Evolutionary conservation across 1,140 invertebrate species (phyloP).

Genomic region (Agrilus planipennis): DNA sequence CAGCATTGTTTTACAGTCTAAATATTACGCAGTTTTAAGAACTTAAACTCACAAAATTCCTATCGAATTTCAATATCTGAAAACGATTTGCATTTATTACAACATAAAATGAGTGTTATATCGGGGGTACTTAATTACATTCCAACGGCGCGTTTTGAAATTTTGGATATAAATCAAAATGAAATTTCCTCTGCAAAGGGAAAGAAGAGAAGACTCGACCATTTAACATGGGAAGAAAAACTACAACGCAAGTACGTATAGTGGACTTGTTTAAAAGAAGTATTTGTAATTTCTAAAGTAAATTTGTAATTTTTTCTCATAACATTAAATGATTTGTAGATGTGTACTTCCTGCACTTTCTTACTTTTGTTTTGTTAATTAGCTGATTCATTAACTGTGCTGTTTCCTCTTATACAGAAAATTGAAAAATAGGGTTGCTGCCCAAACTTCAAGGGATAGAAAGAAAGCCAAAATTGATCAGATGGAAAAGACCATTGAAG

Average conservation of each 20-base stretch:
- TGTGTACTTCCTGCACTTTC: too few relatives aligned
- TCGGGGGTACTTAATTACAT: too few relatives aligned
- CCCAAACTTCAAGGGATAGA: constrained; percentile 94
- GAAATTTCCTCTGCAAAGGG: constrained; percentile 35
- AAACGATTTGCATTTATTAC: too few relatives aligned
- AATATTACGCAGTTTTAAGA: too few relatives aligned
- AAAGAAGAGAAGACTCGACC: constrained; percentile 62
- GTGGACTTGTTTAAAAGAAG: background rate
- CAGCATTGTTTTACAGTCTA: too few relatives aligned
- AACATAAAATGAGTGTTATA: too few relatives aligned
- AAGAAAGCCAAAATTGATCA: constrained; percentile 88
- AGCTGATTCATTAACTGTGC: too few relatives aligned
- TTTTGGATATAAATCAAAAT: constrained; percentile 4
- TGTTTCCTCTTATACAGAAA: too few relatives aligned
- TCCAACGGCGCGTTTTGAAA: too few relatives aligned
- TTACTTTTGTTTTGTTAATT: too few relatives aligned
- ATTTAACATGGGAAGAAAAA: constrained; percentile 72
- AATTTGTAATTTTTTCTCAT: background rate
- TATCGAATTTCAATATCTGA: too few relatives aligned
- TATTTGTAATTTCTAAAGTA: background rate
- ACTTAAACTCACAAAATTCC: too few relatives aligned
- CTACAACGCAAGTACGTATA: constrained; percentile 67
- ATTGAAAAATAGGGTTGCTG: constrained; percentile 92
- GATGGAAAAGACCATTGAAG: constrained; percentile 61
- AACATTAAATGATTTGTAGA: background rate